Evolutionary conservation across 2,797 vertebrate species (phyloP), one percentile per base, ranked within the genome.

Genomic region (Coregonus sp.): DNA sequence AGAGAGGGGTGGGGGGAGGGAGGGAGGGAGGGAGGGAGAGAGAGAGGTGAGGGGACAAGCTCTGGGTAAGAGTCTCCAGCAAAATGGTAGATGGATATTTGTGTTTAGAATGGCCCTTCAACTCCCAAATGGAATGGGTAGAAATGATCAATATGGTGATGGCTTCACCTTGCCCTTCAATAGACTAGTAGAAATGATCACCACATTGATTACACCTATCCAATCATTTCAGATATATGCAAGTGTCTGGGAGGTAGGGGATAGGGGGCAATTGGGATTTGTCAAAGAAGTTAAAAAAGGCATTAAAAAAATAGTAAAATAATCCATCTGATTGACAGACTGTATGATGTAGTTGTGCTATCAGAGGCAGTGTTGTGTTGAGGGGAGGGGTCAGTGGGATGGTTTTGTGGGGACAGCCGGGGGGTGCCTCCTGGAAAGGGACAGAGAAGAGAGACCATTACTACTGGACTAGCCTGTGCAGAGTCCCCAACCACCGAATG

Each of bases 401-500:
- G 72, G 72, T 81, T 92, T 91, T 66, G 84, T 82, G 72, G 92
- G 92, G 52, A 92, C 86, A 69, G 92, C 85, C 74, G 93, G 93
- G 15, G 92, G 91, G 50, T 90, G 88, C 85, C 93, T 94, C 91
- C 94, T 95, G 82, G 40, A 89, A 80, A 89, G 75, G 47, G 74
- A 73, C 66, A 54, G 5, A 69, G 68, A 81, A 16, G 65, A 12
- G 47, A 14, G 81, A 67, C 63, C 4, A 68, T 4, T 29, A 29
- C 20, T 4, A 67, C 74, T 47, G 40, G 11, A 47, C 40, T 12
- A 2, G 40, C 40, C 40, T 47, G 40, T 47, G 40, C 40, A 33
- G 2, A 33, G 31, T 33, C 31, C 2, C 40, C 9, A 47, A 47
- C 40, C 11, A 47, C 40, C 40, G 9, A 47, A 47, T 47, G 40